Percentiles rank a stretch among this genome's conserved stretches.
Conservation (phyloP, 2,797 vertebrate genomes). For the Gallinago solitaria region DNA sequence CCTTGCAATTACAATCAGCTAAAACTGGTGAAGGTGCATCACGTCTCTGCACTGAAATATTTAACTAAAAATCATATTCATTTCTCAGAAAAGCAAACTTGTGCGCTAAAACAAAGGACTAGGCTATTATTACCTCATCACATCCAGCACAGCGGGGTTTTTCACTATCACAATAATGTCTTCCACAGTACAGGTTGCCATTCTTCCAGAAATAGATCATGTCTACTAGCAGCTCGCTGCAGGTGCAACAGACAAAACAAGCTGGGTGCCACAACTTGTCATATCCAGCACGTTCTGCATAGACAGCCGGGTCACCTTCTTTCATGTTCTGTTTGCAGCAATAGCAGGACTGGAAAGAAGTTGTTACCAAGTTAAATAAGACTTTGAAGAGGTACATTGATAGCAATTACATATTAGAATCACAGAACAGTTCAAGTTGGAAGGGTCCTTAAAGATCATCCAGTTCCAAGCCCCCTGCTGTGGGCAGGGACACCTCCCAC, state of each 20-base stretch:
- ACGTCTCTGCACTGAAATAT: not conserved
- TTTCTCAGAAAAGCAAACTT: not conserved
- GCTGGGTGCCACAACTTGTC: constrained; percentile 96
- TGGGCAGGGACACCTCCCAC: no score
- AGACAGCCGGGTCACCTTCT: constrained; percentile 92
- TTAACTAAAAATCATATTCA: not conserved
- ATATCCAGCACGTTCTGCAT: constrained; percentile 92
- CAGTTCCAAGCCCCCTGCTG: no score
- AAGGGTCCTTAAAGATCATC: no score
- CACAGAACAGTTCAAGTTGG: no score
- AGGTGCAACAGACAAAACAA: constrained; percentile 93
- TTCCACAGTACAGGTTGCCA: constrained; percentile 91
- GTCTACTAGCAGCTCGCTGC: constrained; percentile 92
- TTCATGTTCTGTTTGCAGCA: constrained; percentile 88
- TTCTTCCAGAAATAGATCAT: constrained; percentile 99
- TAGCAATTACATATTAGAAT: not conserved
- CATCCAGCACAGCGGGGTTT: constrained; percentile 95
- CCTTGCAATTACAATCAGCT: not conserved
- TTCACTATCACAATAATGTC: constrained; percentile 98
- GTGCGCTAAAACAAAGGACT: not conserved
- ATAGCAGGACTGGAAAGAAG: constrained; percentile 83
- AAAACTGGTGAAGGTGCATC: not conserved
- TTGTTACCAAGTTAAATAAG: not conserved
- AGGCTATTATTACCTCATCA: constrained; percentile 85
- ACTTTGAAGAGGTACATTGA: not conserved